Base-by-base conservation (phyloP, 2,888 invertebrate genomes). In the Athetis lepigone region DNA sequence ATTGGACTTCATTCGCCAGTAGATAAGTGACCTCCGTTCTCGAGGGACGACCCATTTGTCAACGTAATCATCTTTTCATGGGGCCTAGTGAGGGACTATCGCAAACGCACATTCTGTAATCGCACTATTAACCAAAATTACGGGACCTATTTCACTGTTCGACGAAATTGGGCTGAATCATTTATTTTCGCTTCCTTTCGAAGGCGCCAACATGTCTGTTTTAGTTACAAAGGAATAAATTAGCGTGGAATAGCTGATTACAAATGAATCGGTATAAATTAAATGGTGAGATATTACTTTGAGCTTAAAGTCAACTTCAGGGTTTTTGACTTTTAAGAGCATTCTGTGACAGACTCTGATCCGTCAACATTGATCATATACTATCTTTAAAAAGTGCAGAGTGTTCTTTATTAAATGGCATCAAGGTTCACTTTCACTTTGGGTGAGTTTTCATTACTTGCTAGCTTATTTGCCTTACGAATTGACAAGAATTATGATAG, bases 61-160 rank as follows among this genome's bases (percentile, higher is more conserved):
- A 92, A 87, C 83, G 84, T 90, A 90, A 92, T 92, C 89, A 91
- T 92, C 89, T 90, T 90, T 89, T 88, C 84, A 85, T 88, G 82
- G 79, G 79, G 71, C 51, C 75, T 56, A 74, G 79, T 75, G 74
- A 78, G 85, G 83, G 85, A 80, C 85, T 83, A 87, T 84, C 84
- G 75, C 75, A 80, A 77, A 76, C 80, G 69, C 83, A 85, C 81
- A 84, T 80, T 84, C 81, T 81, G 81, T 88, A 85, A 88, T 84
- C 79, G 76, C 73, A 75, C 81, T 81, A 82, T 85, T 81, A 81
- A 81, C 78, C 76, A 65, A 79, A 78, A 85, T 84, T 83, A 79
- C 71, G 74, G 55, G 46, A 60, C 69, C 75, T 68, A 68, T 75
- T 46, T 64, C 43, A 49, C 50, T 60, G 61, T 70, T 67, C 54